Percentiles rank a stretch among this genome's conserved stretches.
Evolutionary conservation across 1,140 invertebrate species (phyloP).

Genomic region (Drosophila varians): DNA sequence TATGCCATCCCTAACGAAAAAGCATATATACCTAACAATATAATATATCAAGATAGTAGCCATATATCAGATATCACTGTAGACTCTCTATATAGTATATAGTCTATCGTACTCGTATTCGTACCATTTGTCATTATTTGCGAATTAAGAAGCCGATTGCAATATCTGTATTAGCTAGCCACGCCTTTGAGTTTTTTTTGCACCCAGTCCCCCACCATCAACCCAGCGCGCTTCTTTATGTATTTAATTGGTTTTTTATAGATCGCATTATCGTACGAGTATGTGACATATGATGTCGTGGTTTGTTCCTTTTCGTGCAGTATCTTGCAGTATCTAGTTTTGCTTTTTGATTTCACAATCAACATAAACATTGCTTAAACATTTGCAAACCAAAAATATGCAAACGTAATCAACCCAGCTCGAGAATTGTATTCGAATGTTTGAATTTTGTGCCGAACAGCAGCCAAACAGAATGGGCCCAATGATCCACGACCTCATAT

Average conservation of each 20-base stretch:
- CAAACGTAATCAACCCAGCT: conserved; percentile 68
- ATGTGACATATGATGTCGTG: conserved; percentile 80
- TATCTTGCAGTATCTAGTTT: conserved; percentile 66
- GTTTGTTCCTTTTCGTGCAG: conserved; percentile 64
- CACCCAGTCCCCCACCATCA: conserved; percentile 46
- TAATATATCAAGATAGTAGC: conserved; percentile 32
- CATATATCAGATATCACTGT: conserved; percentile 47
- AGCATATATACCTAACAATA: conserved; percentile 42
- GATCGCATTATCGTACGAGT: conserved; percentile 46
- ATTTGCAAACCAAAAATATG: conserved; percentile 63
- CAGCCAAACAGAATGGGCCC: conserved; percentile 49
- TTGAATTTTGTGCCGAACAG: conserved; percentile 38
- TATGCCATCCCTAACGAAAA: conserved; percentile 64
- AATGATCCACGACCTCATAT: conserved; percentile 82
- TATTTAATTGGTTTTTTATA: conserved; percentile 56
- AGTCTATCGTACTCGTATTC: conserved; percentile 47
- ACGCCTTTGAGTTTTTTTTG: conserved; percentile 60
- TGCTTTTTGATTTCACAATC: conserved; percentile 63
- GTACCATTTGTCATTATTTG: conserved; percentile 68
- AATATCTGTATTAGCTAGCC: conserved; percentile 29
- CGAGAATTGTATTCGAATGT: conserved; percentile 30
- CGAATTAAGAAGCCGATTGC: conserved; percentile 50
- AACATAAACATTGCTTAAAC: conserved; percentile 72
- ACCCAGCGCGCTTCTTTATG: conserved; percentile 64
- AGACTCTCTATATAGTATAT: conserved; percentile 39